A percentile compares a stretch with the other conserved stretches of the same genome.
phyloP scores from a whole-genome alignment of 2,888 invertebrate species.

The Pyrrhosoma nymphula region DNA sequence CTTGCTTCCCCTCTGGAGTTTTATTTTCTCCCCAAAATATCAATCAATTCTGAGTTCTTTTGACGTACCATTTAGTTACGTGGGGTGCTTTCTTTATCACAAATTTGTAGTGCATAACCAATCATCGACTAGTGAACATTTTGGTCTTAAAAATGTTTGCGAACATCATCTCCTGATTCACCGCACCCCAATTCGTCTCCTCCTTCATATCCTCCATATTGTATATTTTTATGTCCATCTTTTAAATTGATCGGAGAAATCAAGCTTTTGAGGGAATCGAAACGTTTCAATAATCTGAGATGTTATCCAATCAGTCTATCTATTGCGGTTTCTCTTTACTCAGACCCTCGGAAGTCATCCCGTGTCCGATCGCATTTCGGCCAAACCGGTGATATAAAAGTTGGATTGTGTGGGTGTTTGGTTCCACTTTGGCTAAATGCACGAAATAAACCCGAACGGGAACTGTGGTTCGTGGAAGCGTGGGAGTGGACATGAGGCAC shows the following conservation, averaged over 20 bases:
- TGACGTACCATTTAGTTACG: no score
- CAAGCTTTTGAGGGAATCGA: background rate
- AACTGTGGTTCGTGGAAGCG: background rate
- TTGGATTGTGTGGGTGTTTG: background rate
- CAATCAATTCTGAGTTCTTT: no score
- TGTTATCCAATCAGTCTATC: background rate
- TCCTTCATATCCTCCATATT: background rate
- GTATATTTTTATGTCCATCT: background rate
- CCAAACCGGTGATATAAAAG: background rate
- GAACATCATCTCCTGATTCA: no score
- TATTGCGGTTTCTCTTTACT: background rate
- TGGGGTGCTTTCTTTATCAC: no score
- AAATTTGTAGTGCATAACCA: no score
- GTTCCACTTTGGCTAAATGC: background rate
- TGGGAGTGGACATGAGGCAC: background rate
- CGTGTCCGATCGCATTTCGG: no score
- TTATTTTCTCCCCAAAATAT: no score
- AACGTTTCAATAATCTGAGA: background rate
- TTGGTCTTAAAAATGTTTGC: no score
- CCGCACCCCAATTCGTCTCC: background rate
- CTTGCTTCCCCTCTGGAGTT: no score
- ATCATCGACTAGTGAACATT: no score
- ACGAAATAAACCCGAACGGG: background rate
- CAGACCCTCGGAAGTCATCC: no score
- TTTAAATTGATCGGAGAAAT: background rate